Conservation (phyloP, 2,113 vertebrate genomes). For the Suncus etruscus region DNA sequence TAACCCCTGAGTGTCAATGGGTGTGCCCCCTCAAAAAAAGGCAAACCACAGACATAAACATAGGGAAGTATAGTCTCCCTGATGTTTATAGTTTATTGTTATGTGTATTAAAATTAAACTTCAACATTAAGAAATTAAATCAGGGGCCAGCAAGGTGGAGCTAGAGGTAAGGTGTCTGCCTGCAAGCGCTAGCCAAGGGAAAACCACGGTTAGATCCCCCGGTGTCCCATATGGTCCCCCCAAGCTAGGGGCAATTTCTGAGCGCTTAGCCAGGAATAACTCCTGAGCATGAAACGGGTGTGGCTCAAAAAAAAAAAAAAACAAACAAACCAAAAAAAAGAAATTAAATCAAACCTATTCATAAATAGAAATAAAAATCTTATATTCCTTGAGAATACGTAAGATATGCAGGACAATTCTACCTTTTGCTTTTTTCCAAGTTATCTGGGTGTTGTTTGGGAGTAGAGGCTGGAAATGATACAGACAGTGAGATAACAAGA, state of each 20-base stretch:
- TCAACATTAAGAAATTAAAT: constrained; percentile 67
- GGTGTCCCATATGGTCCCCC: too few relatives aligned
- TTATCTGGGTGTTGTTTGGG: constrained; percentile 75
- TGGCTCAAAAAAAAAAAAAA: too few relatives aligned
- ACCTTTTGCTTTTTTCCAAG: constrained; percentile 60
- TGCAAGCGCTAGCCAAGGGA: too few relatives aligned
- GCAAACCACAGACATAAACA: not conserved
- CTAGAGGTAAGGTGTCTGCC: too few relatives aligned
- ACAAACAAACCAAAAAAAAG: too few relatives aligned
- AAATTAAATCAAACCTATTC: constrained; percentile 78
- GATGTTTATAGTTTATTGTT: constrained; percentile 43
- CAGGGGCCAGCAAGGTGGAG: too few relatives aligned
- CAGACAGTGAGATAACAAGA: constrained; percentile 83
- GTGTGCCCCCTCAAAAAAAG: not conserved
- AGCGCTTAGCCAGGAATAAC: too few relatives aligned
- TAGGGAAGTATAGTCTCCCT: not conserved
- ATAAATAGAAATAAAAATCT: constrained; percentile 70
- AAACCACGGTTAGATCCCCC: too few relatives aligned
- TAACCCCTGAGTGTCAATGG: too few relatives aligned
- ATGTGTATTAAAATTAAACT: constrained; percentile 71
- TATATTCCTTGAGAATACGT: constrained; percentile 71
- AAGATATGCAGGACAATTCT: constrained; percentile 79
- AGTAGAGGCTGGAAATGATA: constrained; percentile 84
- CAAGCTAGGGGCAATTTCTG: too few relatives aligned
- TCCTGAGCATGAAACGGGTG: too few relatives aligned